Evolutionary conservation across 2,888 invertebrate genomes (phyloP).

Genomic region (Thecophora atra): DNA sequence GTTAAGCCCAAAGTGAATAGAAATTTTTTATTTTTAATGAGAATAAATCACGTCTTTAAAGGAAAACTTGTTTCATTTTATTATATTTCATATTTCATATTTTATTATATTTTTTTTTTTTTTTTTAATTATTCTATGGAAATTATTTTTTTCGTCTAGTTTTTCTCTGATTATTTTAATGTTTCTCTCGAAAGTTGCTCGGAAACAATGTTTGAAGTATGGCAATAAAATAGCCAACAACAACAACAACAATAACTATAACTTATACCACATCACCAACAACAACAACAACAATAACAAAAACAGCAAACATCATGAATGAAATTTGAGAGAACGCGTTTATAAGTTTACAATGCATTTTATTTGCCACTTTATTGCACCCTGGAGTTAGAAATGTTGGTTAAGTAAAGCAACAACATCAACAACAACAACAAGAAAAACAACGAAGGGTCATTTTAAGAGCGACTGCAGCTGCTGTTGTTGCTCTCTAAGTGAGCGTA

Average conservation of each 20-base stretch:
- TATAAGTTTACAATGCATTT: conserved; percentile 40
- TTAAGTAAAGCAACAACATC: background rate
- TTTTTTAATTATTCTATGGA: no score
- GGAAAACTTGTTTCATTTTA: no score
- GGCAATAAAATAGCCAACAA: no score
- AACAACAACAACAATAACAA: background rate
- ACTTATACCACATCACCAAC: background rate
- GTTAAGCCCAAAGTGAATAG: no score
- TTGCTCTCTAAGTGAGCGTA: conserved; percentile 10
- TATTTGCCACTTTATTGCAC: conserved; percentile 44
- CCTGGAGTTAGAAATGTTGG: conserved; percentile 38
- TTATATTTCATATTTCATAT: no score
- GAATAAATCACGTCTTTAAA: no score
- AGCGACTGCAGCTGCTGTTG: background rate
- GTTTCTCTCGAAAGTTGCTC: no score
- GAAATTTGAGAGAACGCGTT: conserved; percentile 6
- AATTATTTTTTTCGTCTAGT: no score
- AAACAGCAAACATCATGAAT: background rate
- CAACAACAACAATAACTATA: background rate
- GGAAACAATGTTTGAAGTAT: no score
- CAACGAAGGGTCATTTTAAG: background rate
- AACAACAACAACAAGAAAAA: conserved; percentile 11
- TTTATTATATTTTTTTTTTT: no score
- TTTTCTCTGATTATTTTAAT: no score
- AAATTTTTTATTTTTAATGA: no score